phyloP scores from a whole-genome alignment of 1,140 invertebrate species.

The Daktulosphaira vitifoliae region DNA sequence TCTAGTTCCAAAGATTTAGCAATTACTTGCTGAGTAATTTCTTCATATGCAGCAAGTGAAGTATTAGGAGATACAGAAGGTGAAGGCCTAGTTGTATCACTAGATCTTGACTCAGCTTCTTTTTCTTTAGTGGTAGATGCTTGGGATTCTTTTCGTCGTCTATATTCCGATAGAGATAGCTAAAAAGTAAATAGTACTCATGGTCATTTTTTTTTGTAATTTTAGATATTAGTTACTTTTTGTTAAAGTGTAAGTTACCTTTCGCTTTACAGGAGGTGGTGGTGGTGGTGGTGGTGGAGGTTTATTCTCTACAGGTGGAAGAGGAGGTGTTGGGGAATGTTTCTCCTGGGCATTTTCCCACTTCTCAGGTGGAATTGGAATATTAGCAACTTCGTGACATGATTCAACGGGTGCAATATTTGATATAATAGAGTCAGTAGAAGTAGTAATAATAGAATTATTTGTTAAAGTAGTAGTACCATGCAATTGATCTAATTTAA shows the following conservation, averaged over 20 bases:
- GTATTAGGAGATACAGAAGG: slow-evolving; percentile 27
- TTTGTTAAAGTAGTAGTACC: no score
- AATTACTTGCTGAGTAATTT: slow-evolving; percentile 34
- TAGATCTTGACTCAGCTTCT: slow-evolving; percentile 24
- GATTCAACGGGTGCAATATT: background rate
- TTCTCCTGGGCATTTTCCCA: no score
- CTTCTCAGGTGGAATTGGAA: no score
- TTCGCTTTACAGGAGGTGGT: slow-evolving; percentile 8
- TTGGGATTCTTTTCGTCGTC: slow-evolving; percentile 52
- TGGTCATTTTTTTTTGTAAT: no score
- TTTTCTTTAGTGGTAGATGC: slow-evolving; percentile 27
- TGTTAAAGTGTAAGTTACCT: no score
- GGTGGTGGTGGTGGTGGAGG: background rate
- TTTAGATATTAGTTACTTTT: no score
- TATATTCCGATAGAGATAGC: slow-evolving; percentile 63
- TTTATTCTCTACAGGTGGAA: background rate
- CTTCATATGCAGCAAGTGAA: slow-evolving; percentile 20
- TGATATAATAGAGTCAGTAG: background rate
- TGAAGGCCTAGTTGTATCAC: slow-evolving; percentile 12
- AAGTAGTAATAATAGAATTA: background rate
- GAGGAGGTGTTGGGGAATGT: background rate
- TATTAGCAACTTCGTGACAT: no score
- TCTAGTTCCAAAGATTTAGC: slow-evolving; percentile 36
- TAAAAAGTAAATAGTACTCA: no score
- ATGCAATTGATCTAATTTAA: no score